Evolutionary conservation across 1,140 invertebrate genomes (phyloP).

Genomic region (Gonioctena quinquepunctata): DNA sequence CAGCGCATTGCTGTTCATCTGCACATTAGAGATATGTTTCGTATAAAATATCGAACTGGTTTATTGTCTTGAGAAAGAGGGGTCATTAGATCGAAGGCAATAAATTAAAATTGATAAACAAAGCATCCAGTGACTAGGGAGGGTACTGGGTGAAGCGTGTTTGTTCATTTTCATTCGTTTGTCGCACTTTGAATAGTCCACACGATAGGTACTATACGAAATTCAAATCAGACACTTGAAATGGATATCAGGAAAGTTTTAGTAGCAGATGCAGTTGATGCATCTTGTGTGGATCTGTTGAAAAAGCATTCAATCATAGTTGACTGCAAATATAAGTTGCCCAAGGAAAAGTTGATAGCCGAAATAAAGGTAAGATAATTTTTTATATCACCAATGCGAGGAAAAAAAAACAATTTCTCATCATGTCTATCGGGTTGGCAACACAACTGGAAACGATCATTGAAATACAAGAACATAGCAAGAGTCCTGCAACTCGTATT

Average conservation of each 20-base stretch:
- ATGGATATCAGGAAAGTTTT: constrained; percentile 65
- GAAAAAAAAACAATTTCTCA: no score
- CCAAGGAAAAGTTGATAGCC: constrained; percentile 79
- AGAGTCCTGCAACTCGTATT: no score
- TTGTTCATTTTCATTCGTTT: neutral
- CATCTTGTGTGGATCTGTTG: constrained; percentile 80
- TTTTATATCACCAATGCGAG: no score
- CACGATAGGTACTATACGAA: neutral
- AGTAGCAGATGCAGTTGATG: constrained; percentile 90
- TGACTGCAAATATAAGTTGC: constrained; percentile 79
- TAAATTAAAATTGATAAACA: neutral
- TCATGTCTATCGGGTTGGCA: no score
- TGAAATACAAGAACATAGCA: no score
- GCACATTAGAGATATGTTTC: no score
- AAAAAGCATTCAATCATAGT: constrained; percentile 77
- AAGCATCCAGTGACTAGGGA: neutral
- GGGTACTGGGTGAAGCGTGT: neutral
- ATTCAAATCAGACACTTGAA: neutral
- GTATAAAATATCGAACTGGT: no score
- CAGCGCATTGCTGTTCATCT: no score
- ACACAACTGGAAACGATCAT: no score
- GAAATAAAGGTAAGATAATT: constrained; percentile 87
- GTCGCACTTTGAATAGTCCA: neutral
- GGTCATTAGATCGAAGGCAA: neutral
- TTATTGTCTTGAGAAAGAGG: no score